A percentile compares a stretch with the other conserved stretches of the same genome.
Evolutionary conservation across 2,797 vertebrate species (phyloP).

Genomic region (Emydoidea blandingii): DNA sequence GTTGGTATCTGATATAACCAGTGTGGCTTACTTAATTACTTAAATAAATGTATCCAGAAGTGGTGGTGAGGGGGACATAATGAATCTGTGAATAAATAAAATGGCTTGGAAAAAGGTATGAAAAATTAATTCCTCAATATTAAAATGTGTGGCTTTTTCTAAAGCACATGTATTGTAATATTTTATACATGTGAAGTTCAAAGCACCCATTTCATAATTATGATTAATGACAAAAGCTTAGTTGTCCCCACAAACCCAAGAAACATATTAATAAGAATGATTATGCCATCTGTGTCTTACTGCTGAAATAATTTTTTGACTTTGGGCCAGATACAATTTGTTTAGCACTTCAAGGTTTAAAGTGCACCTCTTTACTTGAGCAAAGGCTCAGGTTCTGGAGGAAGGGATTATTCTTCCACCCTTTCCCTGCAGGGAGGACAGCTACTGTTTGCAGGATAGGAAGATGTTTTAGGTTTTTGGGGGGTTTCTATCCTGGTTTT

Average conservation of each 20-base stretch:
- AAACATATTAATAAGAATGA: neutral
- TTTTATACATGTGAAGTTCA: neutral
- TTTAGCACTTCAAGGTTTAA: neutral
- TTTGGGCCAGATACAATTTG: neutral
- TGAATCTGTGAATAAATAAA: neutral
- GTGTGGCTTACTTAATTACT: neutral
- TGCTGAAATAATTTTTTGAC: neutral
- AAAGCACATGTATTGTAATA: neutral
- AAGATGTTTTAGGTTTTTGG: neutral
- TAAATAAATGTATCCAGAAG: neutral
- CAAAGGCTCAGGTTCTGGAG: neutral
- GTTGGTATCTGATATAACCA: neutral
- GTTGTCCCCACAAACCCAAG: neutral
- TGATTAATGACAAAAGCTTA: neutral
- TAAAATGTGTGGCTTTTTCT: neutral
- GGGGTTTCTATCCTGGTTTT: neutral
- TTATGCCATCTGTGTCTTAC: fast-evolving
- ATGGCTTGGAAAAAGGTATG: neutral
- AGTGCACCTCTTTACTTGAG: neutral
- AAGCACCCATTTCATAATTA: neutral
- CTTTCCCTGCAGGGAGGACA: neutral
- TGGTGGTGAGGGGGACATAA: neutral
- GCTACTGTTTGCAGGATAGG: neutral
- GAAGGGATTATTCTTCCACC: neutral
- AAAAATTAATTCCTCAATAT: neutral